Evolutionary conservation across 2,113 vertebrate species (phyloP), one percentile per base, ranked within the genome.

Genomic region (Indicator indicator): DNA sequence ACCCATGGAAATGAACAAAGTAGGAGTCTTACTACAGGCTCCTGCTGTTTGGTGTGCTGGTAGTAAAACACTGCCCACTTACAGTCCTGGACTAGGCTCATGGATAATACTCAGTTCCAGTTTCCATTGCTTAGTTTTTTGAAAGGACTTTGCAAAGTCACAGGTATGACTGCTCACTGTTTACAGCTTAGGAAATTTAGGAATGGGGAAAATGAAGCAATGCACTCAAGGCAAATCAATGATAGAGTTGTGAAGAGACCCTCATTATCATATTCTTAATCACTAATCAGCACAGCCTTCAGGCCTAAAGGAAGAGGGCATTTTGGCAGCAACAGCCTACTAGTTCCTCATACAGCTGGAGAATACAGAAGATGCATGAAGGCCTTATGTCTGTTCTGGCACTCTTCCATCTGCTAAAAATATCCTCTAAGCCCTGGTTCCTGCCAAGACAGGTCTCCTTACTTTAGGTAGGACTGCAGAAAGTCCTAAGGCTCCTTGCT

Each of bases 111-210:
- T 60, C 33, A 17, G 32, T 36, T 36, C 36, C 36, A 36, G 36
- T 73, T 93, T 83, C 74, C 89, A 16, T 72, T 88, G 58, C 77
- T 69, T 86, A 81, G 56, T 58, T 83, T 69, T 38, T 63, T 13
- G 1, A 83, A 72, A 83, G 12, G 27, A 52, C 46, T 83, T 86
- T 44, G 33, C 52, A 68, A 89, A 74, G 40, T 32, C 64, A 83
- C 36, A 80, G 48, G 19, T 74, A 33, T 2, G 8, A 65, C 33
- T 56, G 55, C 56, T 83, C 60, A 48, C 32, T 71, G 28, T 64
- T 67, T 54, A 74, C 21, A 86, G 10, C 8, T 90, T 64, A 54
- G 33, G 54, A 86, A 83, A 90, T 14, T 59, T 28, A 42, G 69
- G 42, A 88, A 78, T 68, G 80, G 91, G n/a, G 60, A 60, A 86